These are phyloP conservation scores for Terrapene triunguis DNA, from an alignment of 2,113 vertebrate species.

Conservation along the genomic window DNA sequence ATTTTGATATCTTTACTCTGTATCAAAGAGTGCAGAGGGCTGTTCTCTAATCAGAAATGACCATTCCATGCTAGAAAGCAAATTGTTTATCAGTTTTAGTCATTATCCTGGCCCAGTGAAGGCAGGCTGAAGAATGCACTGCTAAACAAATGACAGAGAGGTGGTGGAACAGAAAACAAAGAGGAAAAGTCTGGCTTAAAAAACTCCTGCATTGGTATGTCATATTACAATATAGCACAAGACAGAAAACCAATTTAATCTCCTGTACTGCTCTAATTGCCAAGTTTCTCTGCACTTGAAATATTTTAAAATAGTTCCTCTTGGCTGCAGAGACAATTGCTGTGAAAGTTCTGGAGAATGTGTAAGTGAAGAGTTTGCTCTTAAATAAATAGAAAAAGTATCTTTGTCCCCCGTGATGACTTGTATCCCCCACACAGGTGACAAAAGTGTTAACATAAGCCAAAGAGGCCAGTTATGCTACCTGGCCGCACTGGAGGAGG, in stretches of 20 bases:
- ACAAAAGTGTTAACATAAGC: too few species aligned
- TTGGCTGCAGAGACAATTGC: background rate
- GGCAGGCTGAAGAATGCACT: conserved; percentile 13
- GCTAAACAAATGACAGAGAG: background rate
- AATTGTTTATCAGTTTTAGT: background rate
- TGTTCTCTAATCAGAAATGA: too few species aligned
- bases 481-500: too few species aligned
- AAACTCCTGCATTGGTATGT: background rate
- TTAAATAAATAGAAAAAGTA: background rate
- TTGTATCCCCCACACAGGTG: background rate
- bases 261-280: too few species aligned
- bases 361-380: background rate
- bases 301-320: background rate
- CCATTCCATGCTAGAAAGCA: background rate
- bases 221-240: background rate
- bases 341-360: background rate
- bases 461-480: too few species aligned
- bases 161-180: background rate
- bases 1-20: background rate
- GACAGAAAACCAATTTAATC: too few species aligned
- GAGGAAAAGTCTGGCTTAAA: background rate
- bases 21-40: background rate
- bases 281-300: background rate
- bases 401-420: too few species aligned
- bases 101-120: background rate